Conservation (phyloP, 2,888 invertebrate genomes). For the Macaria notata region DNA sequence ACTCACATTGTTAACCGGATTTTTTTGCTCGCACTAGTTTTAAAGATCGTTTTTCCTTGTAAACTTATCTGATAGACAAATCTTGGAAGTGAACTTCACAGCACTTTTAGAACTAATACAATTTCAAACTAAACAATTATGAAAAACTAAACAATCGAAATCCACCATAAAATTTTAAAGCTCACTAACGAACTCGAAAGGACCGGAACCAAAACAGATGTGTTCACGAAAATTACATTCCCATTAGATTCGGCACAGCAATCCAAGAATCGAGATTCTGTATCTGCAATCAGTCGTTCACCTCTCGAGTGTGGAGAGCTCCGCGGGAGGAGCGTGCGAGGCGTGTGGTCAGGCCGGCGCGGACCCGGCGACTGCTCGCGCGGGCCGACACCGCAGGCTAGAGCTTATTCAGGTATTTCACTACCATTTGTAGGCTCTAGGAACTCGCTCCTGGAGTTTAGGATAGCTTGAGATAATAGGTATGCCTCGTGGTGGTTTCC, state of each 20-base stretch:
- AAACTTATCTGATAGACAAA: too few relatives aligned
- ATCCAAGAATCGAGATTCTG: conserved; percentile 20
- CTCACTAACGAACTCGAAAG: conserved; percentile 1
- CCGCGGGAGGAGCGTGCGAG: conserved; percentile 28
- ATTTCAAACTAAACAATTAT: too few relatives aligned
- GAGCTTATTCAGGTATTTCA: conserved; percentile 8
- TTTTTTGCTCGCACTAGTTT: too few relatives aligned
- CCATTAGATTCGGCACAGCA: conserved; percentile 14
- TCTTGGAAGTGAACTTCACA: too few relatives aligned
- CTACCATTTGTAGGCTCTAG: conserved; percentile 30
- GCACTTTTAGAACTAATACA: too few relatives aligned
- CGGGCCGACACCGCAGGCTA: conserved; percentile 25
- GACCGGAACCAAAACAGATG: conserved; percentile 9
- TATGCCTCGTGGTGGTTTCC: too few relatives aligned
- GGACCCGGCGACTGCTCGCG: conserved; percentile 50
- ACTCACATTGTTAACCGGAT: too few relatives aligned
- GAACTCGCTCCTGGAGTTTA: conserved; percentile 36
- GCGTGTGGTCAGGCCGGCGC: conserved; percentile 45
- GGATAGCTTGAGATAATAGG: conserved; percentile 11
- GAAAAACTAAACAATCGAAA: background rate
- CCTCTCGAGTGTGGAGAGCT: conserved; percentile 20
- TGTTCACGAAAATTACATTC: background rate
- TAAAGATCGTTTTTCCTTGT: too few relatives aligned
- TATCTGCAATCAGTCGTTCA: conserved; percentile 25
- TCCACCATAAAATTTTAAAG: background rate